Conservation (phyloP, 2,113 vertebrate genomes). For the Hipposideros armiger region DNA sequence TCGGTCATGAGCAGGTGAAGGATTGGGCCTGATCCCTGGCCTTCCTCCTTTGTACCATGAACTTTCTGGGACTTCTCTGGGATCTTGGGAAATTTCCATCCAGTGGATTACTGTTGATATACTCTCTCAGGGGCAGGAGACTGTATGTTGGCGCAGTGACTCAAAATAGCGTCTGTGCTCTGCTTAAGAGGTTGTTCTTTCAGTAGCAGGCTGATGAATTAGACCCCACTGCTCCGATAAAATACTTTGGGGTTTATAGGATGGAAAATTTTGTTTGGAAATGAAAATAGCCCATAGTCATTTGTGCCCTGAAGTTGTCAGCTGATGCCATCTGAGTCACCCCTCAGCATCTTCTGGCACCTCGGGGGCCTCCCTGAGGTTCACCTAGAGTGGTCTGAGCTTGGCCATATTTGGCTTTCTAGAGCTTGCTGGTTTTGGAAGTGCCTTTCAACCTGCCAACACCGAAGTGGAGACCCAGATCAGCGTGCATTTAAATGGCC, state of each 20-base stretch:
- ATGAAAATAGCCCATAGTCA: slow-evolving; percentile 67
- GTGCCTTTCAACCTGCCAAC: slow-evolving; percentile 80
- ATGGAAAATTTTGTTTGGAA: slow-evolving; percentile 76
- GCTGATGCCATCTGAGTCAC: slow-evolving; percentile 70
- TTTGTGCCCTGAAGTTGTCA: slow-evolving; percentile 53
- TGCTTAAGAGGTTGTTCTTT: slow-evolving; percentile 1
- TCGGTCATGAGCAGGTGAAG: background rate
- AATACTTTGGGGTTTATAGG: slow-evolving; percentile 69
- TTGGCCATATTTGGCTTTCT: slow-evolving; percentile 82
- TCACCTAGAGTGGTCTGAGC: slow-evolving; percentile 68
- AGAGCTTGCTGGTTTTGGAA: slow-evolving; percentile 56
- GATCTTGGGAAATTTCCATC: slow-evolving; percentile 53
- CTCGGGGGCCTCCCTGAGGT: slow-evolving; percentile 44
- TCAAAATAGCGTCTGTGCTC: slow-evolving; percentile 32
- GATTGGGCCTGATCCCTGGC: background rate
- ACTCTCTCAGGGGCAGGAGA: background rate
- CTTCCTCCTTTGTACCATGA: background rate
- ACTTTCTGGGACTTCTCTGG: background rate
- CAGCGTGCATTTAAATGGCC: slow-evolving; percentile 60
- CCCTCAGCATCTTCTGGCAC: slow-evolving; percentile 60
- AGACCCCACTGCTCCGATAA: slow-evolving; percentile 57
- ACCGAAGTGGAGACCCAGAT: slow-evolving; percentile 59
- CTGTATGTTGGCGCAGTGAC: background rate
- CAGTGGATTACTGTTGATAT: background rate
- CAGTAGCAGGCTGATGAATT: slow-evolving; percentile 44